These are phyloP conservation scores for Eriocheir sinensis DNA, from an alignment of 1,140 invertebrate genomes.

Conservation along the genomic window DNA sequence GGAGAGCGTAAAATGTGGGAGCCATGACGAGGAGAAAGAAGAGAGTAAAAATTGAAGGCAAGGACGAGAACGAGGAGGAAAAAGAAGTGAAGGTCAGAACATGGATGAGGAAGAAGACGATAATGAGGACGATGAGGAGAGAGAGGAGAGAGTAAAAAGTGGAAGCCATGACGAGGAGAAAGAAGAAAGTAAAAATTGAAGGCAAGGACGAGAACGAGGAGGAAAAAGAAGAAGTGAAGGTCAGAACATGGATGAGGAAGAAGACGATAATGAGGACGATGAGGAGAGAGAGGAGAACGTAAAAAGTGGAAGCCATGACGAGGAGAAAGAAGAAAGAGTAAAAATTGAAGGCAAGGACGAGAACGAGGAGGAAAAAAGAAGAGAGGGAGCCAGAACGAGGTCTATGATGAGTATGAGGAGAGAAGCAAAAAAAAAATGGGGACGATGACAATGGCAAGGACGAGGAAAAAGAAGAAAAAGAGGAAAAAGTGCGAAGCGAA, in stretches of 20 bases:
- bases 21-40: background rate
- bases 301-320: background rate
- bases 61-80: background rate
- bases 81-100: background rate
- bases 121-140: background rate
- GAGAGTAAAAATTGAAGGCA: background rate
- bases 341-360: background rate
- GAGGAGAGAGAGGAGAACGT: background rate
- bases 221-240: background rate
- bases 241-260: background rate
- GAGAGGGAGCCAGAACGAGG: too few species aligned
- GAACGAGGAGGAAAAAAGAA: background rate
- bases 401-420: too few species aligned
- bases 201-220: background rate
- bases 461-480: too few species aligned
- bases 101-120: background rate
- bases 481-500: background rate
- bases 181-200: background rate
- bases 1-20: background rate
- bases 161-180: background rate
- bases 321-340: background rate
- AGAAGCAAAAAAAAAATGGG: too few species aligned
- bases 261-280: background rate
- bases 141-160: background rate
- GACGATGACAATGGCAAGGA: background rate